These are phyloP conservation scores for Bryconaethiops microstoma DNA, from an alignment of 2,797 vertebrate genomes.

Conservation along the genomic window DNA sequence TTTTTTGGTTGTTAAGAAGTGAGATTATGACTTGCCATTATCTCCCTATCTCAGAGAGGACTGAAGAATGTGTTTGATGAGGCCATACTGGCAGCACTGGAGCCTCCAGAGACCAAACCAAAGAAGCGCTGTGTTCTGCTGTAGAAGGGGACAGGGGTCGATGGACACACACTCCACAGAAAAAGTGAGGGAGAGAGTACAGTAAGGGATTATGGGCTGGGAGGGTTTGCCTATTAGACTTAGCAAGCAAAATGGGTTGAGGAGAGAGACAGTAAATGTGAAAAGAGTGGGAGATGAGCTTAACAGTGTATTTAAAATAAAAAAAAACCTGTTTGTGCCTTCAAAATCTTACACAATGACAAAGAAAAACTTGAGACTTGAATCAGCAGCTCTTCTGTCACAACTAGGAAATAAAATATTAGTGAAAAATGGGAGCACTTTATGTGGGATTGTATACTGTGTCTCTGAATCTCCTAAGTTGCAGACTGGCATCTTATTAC, in stretches of 20 bases:
- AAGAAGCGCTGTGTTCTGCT: slow-evolving; percentile 79
- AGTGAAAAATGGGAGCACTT: slow-evolving; percentile 8
- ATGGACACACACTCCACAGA: slow-evolving; percentile 33
- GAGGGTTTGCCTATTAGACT: slow-evolving; percentile 51
- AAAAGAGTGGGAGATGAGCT: slow-evolving; percentile 44
- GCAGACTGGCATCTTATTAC: background rate
- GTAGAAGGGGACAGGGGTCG: slow-evolving; percentile 65
- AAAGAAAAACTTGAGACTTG: slow-evolving; percentile 26
- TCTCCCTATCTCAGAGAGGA: slow-evolving; percentile 69
- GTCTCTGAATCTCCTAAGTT: background rate
- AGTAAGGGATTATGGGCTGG: slow-evolving; percentile 42
- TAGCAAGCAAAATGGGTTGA: slow-evolving; percentile 57
- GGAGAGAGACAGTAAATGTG: slow-evolving; percentile 39
- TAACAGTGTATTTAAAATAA: slow-evolving; percentile 48
- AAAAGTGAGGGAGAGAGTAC: slow-evolving; percentile 24
- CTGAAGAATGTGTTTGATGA: slow-evolving; percentile 85
- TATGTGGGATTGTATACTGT: background rate
- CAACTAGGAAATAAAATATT: slow-evolving; percentile 13
- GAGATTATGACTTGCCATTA: background rate
- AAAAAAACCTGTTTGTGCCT: slow-evolving; percentile 45
- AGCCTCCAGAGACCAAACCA: slow-evolving; percentile 81
- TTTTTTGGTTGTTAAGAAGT: background rate
- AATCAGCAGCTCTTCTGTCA: slow-evolving; percentile 20
- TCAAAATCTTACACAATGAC: slow-evolving; percentile 32
- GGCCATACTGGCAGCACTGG: slow-evolving; percentile 82